Conservation (phyloP, 2,888 invertebrate genomes). For the Andrena camellia region DNA sequence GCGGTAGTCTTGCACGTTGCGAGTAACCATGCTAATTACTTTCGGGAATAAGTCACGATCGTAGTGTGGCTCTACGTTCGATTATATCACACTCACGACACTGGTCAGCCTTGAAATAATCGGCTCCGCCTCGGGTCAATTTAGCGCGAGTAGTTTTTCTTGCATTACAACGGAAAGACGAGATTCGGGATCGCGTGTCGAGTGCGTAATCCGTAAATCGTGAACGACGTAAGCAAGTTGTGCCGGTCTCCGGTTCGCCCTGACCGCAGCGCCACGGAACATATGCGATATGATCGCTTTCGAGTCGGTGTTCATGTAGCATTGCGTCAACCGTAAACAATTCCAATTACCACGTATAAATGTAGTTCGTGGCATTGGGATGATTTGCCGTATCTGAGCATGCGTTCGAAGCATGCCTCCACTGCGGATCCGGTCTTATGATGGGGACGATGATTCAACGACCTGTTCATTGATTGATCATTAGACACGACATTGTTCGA, state of each 20-base stretch:
- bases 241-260: not conserved
- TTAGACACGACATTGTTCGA: not conserved
- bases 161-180: not conserved
- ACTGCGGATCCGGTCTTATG: conserved; percentile 19
- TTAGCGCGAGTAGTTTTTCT: not conserved
- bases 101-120: conserved; percentile 53
- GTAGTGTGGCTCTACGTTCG: not conserved
- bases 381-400: conserved; percentile 8
- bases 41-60: conserved; percentile 1
- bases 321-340: conserved; percentile 60
- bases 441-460: conserved; percentile 13
- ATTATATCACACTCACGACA: conserved; percentile 41
- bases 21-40: conserved; percentile 25
- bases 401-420: conserved; percentile 5
- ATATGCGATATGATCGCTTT: conserved; percentile 10
- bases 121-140: conserved; percentile 21
- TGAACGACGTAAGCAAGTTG: not conserved
- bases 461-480: conserved; percentile 10
- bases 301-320: conserved; percentile 17
- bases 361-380: conserved; percentile 19
- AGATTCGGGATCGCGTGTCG: not conserved
- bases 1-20: not conserved
- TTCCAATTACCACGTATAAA: conserved; percentile 45
- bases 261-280: not conserved
- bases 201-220: not conserved